These are phyloP conservation scores for Strigamia transsilvanica DNA, from an alignment of 2,888 invertebrate genomes.

Conservation along the genomic window DNA sequence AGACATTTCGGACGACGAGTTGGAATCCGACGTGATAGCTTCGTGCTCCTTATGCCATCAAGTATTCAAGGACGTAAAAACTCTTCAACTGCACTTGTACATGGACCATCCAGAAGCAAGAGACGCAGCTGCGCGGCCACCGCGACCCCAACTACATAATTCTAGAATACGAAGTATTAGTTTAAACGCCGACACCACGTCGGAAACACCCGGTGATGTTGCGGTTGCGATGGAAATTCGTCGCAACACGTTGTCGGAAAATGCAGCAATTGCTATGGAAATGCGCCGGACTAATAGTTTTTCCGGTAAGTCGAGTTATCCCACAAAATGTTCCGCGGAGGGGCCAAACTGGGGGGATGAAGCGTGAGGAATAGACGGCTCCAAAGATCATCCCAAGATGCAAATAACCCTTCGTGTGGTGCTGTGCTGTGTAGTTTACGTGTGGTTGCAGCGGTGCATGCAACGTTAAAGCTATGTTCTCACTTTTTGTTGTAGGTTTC, in stretches of 20 bases:
- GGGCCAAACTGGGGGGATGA: no score
- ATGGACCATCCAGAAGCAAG: conserved; percentile 59
- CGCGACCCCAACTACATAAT: not conserved
- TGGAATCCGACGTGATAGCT: conserved; percentile 48
- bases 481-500: not conserved
- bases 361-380: no score
- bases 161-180: conserved; percentile 45
- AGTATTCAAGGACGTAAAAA: conserved; percentile 60
- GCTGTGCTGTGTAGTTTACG: no score
- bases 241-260: conserved; percentile 39
- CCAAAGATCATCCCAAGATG: no score
- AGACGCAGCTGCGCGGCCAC: conserved; percentile 43
- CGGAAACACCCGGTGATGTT: not conserved
- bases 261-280: conserved; percentile 52
- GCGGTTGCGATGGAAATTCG: conserved; percentile 54
- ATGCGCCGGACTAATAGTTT: conserved; percentile 32
- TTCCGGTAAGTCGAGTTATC: not conserved
- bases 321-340: not conserved
- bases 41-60: conserved; percentile 60
- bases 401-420: no score
- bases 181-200: conserved; percentile 1
- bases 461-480: not conserved
- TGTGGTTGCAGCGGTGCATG: no score
- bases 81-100: conserved; percentile 60
- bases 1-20: conserved; percentile 56